Conservation (phyloP, 2,113 vertebrate species). For the Regulus satrapa region DNA sequence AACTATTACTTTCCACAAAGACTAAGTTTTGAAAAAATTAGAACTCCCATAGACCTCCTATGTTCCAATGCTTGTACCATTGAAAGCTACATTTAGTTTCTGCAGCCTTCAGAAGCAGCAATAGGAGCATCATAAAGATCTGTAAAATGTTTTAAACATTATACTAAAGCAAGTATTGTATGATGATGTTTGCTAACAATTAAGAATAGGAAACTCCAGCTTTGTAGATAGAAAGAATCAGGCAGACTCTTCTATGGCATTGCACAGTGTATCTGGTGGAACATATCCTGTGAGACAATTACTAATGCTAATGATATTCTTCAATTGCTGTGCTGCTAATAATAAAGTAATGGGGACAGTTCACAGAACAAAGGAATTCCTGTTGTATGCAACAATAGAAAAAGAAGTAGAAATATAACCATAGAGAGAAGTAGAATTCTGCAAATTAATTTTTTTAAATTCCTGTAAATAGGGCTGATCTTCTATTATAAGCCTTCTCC, state of each 20-base stretch:
- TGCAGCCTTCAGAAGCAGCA: not conserved
- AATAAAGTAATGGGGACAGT: not conserved
- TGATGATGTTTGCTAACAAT: not conserved
- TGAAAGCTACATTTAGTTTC: not conserved
- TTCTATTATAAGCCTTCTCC: not conserved
- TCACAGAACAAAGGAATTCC: not conserved
- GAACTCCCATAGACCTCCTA: not conserved
- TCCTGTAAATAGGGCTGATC: not conserved
- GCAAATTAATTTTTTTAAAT: not conserved
- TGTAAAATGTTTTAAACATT: not conserved
- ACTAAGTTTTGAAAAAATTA: not conserved
- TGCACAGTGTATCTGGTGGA: not conserved
- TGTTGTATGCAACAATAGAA: not conserved
- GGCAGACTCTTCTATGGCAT: not conserved
- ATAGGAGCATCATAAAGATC: not conserved
- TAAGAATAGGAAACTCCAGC: not conserved
- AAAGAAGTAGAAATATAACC: not conserved
- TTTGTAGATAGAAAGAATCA: not conserved
- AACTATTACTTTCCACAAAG: not conserved
- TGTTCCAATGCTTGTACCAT: not conserved
- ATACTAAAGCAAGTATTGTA: not conserved
- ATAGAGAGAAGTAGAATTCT: not conserved
- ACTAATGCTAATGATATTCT: not conserved
- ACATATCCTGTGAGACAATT: not conserved
- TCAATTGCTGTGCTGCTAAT: not conserved